These are phyloP conservation scores for Ochropleura plecta DNA, from an alignment of 2,888 invertebrate genomes.

Conservation along the genomic window DNA sequence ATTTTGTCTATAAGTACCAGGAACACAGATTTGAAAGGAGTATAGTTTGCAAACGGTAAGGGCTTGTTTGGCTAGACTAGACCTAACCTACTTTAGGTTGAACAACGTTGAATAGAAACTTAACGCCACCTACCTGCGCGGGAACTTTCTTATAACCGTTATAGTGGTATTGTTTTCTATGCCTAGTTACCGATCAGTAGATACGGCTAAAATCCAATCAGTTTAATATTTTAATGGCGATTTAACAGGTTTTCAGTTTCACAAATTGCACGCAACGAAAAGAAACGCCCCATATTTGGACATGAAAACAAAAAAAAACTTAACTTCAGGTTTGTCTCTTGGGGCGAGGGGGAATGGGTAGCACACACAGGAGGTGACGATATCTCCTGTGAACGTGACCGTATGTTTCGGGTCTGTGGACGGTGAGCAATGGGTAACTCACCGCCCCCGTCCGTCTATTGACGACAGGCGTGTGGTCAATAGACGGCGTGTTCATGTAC, in stretches of 20 bases:
- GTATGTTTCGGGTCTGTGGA: too few relatives aligned
- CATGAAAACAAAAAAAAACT: too few relatives aligned
- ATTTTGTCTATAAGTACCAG: constrained; percentile 57
- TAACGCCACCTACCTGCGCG: not conserved
- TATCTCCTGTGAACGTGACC: too few relatives aligned
- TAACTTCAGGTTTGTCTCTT: too few relatives aligned
- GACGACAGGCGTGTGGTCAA: too few relatives aligned
- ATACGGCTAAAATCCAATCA: not conserved
- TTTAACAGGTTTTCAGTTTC: not conserved
- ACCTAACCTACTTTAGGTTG: not conserved
- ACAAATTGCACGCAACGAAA: not conserved
- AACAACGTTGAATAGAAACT: constrained; percentile 28
- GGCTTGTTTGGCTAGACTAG: constrained; percentile 12
- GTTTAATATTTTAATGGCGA: not conserved
- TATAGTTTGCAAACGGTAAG: constrained; percentile 54
- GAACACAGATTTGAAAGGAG: constrained; percentile 73
- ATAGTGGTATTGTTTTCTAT: constrained; percentile 18
- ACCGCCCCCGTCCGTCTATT: too few relatives aligned
- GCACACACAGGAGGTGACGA: too few relatives aligned
- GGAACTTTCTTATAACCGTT: constrained; percentile 27
- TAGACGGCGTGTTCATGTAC: too few relatives aligned
- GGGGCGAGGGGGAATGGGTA: too few relatives aligned
- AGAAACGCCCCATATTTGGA: not conserved
- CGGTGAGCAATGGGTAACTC: too few relatives aligned
- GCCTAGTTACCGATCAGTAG: not conserved